Conservation (phyloP, 1,140 invertebrate genomes). For the Rhagoletis zephyria region DNA sequence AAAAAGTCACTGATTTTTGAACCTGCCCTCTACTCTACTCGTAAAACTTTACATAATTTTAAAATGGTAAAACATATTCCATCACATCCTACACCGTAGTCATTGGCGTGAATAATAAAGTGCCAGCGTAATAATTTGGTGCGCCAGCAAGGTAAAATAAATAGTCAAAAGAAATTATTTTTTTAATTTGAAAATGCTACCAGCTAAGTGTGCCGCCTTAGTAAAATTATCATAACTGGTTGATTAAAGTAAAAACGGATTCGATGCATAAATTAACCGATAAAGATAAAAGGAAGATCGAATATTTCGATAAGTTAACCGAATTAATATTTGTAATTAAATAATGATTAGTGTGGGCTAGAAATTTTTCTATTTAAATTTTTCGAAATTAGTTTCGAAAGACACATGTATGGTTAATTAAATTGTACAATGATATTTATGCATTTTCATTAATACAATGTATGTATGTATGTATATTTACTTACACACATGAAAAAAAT, state of each 20-base stretch:
- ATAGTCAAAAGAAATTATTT: not conserved
- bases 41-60: no score
- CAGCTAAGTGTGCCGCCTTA: not conserved
- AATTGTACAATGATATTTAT: no score
- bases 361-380: not conserved
- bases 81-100: not conserved
- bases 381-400: not conserved
- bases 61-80: no score
- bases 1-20: no score
- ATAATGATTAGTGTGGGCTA: constrained; percentile 17
- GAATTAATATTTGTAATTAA: constrained; percentile 24
- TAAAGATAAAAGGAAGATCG: not conserved
- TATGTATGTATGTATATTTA: no score
- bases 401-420: no score
- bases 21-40: no score
- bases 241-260: not conserved
- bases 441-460: no score
- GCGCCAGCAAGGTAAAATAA: not conserved
- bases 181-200: not conserved
- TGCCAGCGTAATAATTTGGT: not conserved
- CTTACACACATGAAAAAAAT: no score
- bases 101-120: not conserved
- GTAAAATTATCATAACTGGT: not conserved
- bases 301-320: constrained; percentile 12
- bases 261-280: not conserved